A percentile compares a stretch with the other conserved stretches of the same genome.
Evolutionary conservation across 1,140 invertebrate species (phyloP).

Genomic region (Papilio dardanus): DNA sequence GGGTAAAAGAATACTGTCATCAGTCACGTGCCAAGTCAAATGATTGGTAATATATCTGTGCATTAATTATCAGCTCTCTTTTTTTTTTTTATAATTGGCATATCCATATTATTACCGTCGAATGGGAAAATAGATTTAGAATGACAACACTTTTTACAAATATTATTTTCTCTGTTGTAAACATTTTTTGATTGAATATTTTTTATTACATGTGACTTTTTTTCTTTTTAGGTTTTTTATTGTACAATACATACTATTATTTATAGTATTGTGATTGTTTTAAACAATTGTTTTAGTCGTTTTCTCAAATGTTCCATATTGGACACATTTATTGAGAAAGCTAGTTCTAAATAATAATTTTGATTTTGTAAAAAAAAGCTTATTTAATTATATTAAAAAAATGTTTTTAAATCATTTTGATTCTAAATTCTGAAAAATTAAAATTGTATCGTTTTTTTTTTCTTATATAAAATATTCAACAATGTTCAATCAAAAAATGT

Average conservation of each 20-base stretch:
- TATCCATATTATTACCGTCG: background rate
- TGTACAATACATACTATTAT: conserved; percentile 22
- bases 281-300: background rate
- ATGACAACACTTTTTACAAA: background rate
- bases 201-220: background rate
- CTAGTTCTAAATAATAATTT: background rate
- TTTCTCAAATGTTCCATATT: background rate
- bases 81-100: background rate
- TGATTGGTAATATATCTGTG: background rate
- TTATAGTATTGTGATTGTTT: conserved; percentile 19
- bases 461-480: too few species aligned
- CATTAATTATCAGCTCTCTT: background rate
- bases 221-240: too few species aligned
- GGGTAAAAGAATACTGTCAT: background rate
- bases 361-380: too few species aligned
- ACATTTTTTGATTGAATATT: conserved; percentile 13
- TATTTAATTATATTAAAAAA: too few species aligned
- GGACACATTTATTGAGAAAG: background rate
- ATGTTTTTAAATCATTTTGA: too few species aligned
- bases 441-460: too few species aligned
- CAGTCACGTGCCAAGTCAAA: background rate
- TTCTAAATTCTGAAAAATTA: too few species aligned
- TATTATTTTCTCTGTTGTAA: conserved; percentile 13
- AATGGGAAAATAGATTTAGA: background rate
- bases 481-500: conserved; percentile 20